Percentiles rank a stretch among this genome's conserved stretches.
Evolutionary conservation across 2,888 invertebrate species (phyloP).

Genomic region (Spatulosminthurus flaviceps): DNA sequence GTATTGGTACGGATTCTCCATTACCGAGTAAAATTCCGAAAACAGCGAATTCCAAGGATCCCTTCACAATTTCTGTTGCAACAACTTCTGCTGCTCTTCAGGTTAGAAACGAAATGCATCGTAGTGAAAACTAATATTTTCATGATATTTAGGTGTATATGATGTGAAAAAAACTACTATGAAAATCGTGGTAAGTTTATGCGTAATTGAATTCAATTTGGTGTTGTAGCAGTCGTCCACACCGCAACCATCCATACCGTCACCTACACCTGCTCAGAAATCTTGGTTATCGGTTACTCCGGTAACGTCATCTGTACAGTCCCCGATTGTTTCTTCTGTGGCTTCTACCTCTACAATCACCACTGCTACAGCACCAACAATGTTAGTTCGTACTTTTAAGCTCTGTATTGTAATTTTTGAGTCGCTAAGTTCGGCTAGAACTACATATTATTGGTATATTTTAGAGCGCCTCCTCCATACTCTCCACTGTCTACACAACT

Average conservation of each 20-base stretch:
- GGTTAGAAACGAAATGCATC: no score
- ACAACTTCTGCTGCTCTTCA: neutral
- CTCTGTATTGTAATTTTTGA: no score
- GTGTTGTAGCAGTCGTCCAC: neutral
- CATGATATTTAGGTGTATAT: no score
- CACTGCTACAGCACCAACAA: neutral
- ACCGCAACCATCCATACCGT: neutral
- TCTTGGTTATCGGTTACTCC: neutral
- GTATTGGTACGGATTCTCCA: neutral
- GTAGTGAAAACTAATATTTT: no score
- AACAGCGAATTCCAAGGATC: neutral
- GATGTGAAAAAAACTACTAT: no score
- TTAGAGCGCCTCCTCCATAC: neutral
- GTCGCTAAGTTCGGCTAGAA: no score
- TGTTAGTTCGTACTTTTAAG: neutral
- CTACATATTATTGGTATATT: no score
- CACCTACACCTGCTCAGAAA: neutral
- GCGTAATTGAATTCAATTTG: no score
- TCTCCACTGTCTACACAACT: neutral
- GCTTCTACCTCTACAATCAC: neutral
- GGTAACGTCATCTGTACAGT: neutral
- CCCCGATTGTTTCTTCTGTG: neutral
- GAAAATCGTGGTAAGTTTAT: no score
- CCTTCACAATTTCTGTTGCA: slow-evolving; percentile 18
- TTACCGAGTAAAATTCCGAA: slow-evolving; percentile 25